Conservation (phyloP, 1,140 invertebrate genomes). For the Oppia nitens region DNA sequence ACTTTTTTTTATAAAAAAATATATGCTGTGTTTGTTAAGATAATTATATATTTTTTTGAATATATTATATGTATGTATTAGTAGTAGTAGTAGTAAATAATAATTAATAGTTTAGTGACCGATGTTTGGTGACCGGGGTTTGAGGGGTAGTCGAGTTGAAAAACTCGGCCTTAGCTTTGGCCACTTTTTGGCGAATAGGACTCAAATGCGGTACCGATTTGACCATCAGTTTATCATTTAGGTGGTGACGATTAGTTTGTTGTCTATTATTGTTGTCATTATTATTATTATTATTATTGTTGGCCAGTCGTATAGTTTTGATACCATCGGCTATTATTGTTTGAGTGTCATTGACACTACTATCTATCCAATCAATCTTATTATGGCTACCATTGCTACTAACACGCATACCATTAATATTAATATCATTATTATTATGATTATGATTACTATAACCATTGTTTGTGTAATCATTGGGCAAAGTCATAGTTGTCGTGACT, state of each 20-base stretch:
- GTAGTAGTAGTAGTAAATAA: not conserved
- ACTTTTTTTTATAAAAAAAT: no score
- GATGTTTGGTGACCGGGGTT: not conserved
- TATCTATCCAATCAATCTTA: not conserved
- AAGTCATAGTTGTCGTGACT: not conserved
- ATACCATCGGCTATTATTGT: not conserved
- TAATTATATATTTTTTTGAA: no score
- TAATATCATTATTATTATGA: not conserved
- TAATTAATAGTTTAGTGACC: not conserved
- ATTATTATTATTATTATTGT: not conserved
- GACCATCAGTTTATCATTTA: not conserved
- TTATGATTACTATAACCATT: not conserved
- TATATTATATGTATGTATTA: no score
- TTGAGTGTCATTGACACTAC: not conserved
- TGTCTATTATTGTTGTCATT: not conserved
- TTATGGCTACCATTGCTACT: not conserved
- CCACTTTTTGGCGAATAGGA: constrained; percentile 4
- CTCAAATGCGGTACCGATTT: not conserved
- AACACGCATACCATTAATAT: not conserved
- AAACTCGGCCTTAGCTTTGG: constrained; percentile 13
- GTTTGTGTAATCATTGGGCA: not conserved
- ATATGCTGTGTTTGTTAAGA: no score
- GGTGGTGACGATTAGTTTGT: no score
- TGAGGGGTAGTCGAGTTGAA: constrained; percentile 1
- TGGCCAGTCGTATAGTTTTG: not conserved